Percentiles rank a stretch among this genome's conserved stretches.
Conservation (phyloP, 2,888 invertebrate species). For the Bombylius major region DNA sequence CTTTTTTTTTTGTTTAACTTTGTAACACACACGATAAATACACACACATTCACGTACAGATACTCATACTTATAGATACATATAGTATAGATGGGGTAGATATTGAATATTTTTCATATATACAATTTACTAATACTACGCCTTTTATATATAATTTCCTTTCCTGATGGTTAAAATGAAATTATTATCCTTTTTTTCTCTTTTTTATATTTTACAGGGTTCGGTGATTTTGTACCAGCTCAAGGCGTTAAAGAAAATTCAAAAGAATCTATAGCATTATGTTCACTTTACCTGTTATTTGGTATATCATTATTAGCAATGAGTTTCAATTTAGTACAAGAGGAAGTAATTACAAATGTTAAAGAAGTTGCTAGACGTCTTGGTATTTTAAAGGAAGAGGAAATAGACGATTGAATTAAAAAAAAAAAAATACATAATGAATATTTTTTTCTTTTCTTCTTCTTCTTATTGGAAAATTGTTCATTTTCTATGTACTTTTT, state of each 20-base stretch:
- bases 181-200: not conserved
- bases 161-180: too few species aligned
- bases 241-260: slow-evolving; percentile 41
- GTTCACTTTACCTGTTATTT: slow-evolving; percentile 83
- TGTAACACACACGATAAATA: too few species aligned
- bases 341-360: slow-evolving; percentile 81
- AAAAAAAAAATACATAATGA: not conserved
- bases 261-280: slow-evolving; percentile 55
- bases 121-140: too few species aligned
- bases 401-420: slow-evolving; percentile 38
- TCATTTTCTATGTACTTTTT: too few species aligned
- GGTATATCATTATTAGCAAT: slow-evolving; percentile 90
- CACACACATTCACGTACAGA: too few species aligned
- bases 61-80: too few species aligned
- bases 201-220: slow-evolving; percentile 38
- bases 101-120: too few species aligned
- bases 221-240: slow-evolving; percentile 84
- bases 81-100: too few species aligned
- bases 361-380: slow-evolving; percentile 73
- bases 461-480: too few species aligned
- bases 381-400: slow-evolving; percentile 74
- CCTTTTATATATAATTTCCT: too few species aligned
- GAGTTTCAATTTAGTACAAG: slow-evolving; percentile 94
- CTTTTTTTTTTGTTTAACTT: too few species aligned
- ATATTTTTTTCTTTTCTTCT: not conserved